Evolutionary conservation across 2,797 vertebrate genomes (phyloP).

Genomic region (Betta splendens): DNA sequence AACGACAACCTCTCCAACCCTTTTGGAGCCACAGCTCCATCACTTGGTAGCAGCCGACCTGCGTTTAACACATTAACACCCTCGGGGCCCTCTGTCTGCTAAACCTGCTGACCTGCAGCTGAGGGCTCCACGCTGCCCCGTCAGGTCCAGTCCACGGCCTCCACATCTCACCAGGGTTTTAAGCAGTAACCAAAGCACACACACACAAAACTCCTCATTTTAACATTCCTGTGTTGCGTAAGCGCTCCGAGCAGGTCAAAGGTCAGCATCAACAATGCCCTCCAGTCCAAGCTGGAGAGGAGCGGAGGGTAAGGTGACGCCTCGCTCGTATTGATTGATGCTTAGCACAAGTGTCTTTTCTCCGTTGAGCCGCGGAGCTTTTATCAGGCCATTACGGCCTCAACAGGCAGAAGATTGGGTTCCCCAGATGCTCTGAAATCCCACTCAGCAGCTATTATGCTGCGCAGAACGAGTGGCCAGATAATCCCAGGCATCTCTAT

Average conservation of each 20-base stretch:
- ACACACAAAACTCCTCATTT: conserved; percentile 16
- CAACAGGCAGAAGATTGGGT: conserved; percentile 61
- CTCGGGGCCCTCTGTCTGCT: no score
- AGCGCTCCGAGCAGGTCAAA: conserved; percentile 49
- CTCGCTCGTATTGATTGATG: conserved; percentile 50
- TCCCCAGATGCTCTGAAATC: conserved; percentile 57
- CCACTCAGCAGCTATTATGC: conserved; percentile 61
- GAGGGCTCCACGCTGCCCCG: conserved; percentile 15
- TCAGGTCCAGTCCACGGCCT: no score
- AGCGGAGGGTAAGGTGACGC: conserved; percentile 63
- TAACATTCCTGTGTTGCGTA: conserved; percentile 50
- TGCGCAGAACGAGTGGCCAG: conserved; percentile 29
- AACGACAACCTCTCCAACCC: no score
- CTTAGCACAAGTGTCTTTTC: conserved; percentile 46
- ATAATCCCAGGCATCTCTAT: conserved; percentile 62
- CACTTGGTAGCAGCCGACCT: no score
- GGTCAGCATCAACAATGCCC: conserved; percentile 41
- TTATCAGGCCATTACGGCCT: conserved; percentile 59
- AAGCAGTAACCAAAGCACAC: conserved; percentile 32
- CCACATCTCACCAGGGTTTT: conserved; percentile 40
- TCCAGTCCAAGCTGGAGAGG: conserved; percentile 14
- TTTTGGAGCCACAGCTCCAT: no score
- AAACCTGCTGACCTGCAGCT: no score
- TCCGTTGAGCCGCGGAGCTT: conserved; percentile 46
- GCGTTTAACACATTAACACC: no score